Evolutionary conservation across 2,797 vertebrate species (phyloP), one percentile per base, ranked within the genome.

Genomic region (Nasua narica): DNA sequence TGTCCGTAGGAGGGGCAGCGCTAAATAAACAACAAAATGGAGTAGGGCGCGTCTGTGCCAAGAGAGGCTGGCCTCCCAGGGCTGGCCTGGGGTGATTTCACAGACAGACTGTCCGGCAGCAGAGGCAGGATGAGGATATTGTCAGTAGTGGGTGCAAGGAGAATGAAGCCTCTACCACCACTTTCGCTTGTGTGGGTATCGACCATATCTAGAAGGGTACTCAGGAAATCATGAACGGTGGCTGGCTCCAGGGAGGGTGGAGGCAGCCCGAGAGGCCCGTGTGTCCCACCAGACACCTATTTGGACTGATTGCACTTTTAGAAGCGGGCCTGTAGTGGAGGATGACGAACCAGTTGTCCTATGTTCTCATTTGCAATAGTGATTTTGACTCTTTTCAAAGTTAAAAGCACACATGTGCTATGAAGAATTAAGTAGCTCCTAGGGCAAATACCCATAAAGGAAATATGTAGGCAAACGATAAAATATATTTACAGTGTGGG

Each of bases 361-460:
- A 19, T 43, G 67, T 91, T 40, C 67, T 35, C 23, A 62, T 15
- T 50, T 56, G 69, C 72, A 58, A 21, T 67, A 43, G 29, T 77
- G 12, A 37, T 69, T 79, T 91, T 72, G 46, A 56, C n/a, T 70
- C 60, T 88, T 87, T 56, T 85, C 32, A n/a, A 56, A 76, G 35
- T 69, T 78, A 15, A 27, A n/a, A 21, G 27, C 27, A 12, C 58
- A 14, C 19, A 18, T 58, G n/a, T n/a, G 37, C 11, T 65, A 16
- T 77, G 76, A 85, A 79, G 40, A 48, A 19, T 77, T 32, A 56
- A 76, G 52, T 74, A 13, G 65, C 16, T 79, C 18, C 3, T 16
- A 54, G 48, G 27, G 25, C 60, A 84, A 29, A 56, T 79, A 8
- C 19, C 78, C n/a, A 4, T 72, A 35, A 62, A 48, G 11, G 37